These are phyloP conservation scores for Smithornis capensis DNA, from an alignment of 2,113 vertebrate genomes.

Conservation along the genomic window DNA sequence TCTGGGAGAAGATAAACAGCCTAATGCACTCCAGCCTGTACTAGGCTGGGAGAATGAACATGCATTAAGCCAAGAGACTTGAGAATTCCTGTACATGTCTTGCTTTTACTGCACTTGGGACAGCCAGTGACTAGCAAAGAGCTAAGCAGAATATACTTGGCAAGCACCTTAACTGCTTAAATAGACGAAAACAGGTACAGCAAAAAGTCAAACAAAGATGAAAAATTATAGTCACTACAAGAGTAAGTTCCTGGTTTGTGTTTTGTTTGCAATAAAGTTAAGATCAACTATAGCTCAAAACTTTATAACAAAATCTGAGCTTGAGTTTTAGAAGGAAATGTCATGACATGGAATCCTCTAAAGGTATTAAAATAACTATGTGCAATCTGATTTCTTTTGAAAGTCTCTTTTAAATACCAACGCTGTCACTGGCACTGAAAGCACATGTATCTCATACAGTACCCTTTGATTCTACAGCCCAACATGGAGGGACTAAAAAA, in stretches of 20 bases:
- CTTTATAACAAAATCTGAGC: not conserved
- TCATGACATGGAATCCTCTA: not conserved
- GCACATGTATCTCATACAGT: not conserved
- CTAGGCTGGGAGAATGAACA: not conserved
- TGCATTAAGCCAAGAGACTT: not conserved
- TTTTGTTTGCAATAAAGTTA: not conserved
- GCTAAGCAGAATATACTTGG: not conserved
- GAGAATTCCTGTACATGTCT: not conserved
- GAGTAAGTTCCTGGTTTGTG: not conserved
- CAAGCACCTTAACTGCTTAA: not conserved
- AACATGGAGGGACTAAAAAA: not conserved
- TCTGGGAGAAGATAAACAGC: not conserved
- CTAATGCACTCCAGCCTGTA: not conserved
- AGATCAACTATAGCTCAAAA: not conserved
- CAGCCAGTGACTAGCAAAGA: not conserved
- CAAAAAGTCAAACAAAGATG: conserved; percentile 9
- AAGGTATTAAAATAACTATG: not conserved
- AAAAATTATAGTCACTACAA: not conserved
- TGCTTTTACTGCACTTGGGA: not conserved
- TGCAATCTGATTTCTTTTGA: not conserved
- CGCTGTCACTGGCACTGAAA: not conserved
- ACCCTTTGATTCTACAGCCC: not conserved
- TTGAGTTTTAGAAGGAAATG: not conserved
- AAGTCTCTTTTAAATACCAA: not conserved
- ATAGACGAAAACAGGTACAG: not conserved